Conservation (phyloP, 2,113 vertebrate species). For the Rissa tridactyla region DNA sequence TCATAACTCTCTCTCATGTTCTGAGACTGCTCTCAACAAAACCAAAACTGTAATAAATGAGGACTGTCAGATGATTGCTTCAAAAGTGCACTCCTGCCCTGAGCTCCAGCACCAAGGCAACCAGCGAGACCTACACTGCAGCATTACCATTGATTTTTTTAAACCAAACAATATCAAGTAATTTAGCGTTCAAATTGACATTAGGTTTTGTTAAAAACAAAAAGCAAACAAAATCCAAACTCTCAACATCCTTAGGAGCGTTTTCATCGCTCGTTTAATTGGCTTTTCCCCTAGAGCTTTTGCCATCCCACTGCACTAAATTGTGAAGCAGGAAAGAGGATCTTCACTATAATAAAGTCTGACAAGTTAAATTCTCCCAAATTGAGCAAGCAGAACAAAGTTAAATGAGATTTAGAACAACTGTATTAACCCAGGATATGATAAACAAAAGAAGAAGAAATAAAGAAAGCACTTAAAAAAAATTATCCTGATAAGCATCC, state of each 20-base stretch:
- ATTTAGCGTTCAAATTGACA: background rate
- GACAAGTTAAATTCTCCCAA: conserved; percentile 37
- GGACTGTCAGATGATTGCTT: background rate
- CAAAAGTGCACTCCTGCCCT: background rate
- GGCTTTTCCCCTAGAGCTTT: background rate
- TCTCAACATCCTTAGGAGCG: conserved; percentile 3
- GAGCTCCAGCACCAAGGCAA: background rate
- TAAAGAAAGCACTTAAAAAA: background rate
- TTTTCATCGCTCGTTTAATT: background rate
- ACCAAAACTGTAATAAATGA: background rate
- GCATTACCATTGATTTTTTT: background rate
- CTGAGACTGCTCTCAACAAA: background rate
- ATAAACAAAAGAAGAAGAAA: background rate
- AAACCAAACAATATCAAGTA: background rate
- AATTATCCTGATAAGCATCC: background rate
- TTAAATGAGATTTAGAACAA: background rate
- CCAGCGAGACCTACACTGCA: background rate
- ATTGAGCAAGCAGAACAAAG: background rate
- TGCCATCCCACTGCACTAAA: background rate
- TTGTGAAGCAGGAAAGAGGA: background rate
- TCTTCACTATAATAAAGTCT: conserved; percentile 9
- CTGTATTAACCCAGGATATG: background rate
- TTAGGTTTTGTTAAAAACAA: background rate
- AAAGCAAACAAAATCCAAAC: conserved; percentile 5
- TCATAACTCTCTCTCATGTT: background rate